Conservation (phyloP, 2,113 vertebrate species). For the Callocephalon fimbriatum region DNA sequence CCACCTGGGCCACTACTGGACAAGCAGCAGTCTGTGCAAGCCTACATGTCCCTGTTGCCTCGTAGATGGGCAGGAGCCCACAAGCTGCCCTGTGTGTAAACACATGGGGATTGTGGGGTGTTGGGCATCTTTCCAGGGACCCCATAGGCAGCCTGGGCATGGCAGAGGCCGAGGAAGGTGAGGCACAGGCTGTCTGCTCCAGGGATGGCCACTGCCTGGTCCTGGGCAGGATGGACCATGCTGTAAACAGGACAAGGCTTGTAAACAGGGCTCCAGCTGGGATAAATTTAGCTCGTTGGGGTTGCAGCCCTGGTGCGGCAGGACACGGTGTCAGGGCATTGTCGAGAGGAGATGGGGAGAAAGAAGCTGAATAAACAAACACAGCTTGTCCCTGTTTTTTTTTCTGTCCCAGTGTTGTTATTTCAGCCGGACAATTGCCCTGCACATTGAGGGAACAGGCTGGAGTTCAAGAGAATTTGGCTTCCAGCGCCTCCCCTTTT, state of each 20-base stretch:
- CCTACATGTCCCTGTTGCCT: background rate
- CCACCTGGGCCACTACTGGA: background rate
- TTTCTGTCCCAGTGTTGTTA: conserved; percentile 69
- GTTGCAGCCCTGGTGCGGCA: conserved; percentile 57
- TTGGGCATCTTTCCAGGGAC: background rate
- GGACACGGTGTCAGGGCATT: conserved; percentile 77
- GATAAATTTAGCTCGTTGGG: conserved; percentile 74
- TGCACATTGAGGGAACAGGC: conserved; percentile 48
- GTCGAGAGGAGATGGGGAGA: conserved; percentile 65
- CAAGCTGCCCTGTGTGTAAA: background rate
- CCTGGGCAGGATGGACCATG: conserved; percentile 60
- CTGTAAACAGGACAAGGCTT: conserved; percentile 79
- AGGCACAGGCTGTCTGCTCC: background rate
- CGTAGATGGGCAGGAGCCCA: too few species aligned
- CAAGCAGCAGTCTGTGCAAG: background rate
- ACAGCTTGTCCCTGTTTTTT: conserved; percentile 35
- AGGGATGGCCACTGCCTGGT: conserved; percentile 13
- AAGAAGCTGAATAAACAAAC: conserved; percentile 81
- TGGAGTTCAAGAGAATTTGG: conserved; percentile 25
- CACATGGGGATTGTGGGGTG: accelerated
- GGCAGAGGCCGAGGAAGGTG: background rate
- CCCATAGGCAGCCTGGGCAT: background rate
- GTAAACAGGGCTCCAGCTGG: conserved; percentile 82
- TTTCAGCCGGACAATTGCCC: conserved; percentile 75
- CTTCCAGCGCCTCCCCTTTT: background rate